These are phyloP conservation scores for Mus minutoides DNA, from an alignment of 2,797 vertebrate species.

Conservation along the genomic window DNA sequence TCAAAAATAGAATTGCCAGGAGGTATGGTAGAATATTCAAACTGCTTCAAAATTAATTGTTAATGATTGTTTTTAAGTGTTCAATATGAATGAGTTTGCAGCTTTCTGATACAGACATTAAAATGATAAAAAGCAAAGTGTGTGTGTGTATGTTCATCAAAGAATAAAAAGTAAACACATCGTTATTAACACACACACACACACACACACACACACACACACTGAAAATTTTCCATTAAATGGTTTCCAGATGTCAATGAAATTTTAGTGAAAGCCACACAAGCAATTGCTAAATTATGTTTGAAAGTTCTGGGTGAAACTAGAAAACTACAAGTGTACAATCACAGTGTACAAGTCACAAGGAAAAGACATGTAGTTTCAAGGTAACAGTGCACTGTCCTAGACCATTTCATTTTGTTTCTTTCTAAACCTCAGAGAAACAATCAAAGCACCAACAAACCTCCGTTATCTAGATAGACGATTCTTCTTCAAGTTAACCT, in stretches of 20 bases:
- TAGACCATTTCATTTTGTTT: background rate
- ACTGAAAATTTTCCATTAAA: conserved; percentile 28
- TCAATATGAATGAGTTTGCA: conserved; percentile 79
- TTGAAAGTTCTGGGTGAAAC: background rate
- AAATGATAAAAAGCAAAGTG: conserved; percentile 77
- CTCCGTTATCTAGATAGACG: background rate
- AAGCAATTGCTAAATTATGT: background rate
- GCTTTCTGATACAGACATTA: conserved; percentile 82
- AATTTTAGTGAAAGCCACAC: conserved; percentile 79
- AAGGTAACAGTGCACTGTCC: background rate
- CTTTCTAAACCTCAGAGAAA: conserved; percentile 37
- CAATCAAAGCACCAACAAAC: background rate
- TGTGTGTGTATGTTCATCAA: background rate
- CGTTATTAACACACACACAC: background rate
- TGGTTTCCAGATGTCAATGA: conserved; percentile 83
- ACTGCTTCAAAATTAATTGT: conserved; percentile 79
- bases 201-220: background rate
- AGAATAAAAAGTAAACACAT: background rate
- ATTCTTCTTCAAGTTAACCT: conserved; percentile 9
- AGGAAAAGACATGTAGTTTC: background rate
- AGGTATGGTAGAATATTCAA: conserved; percentile 41
- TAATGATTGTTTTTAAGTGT: conserved; percentile 71
- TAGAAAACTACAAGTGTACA: background rate
- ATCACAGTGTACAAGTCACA: background rate
- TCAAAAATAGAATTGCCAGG: conserved; percentile 35